Evolutionary conservation across 2,797 vertebrate species (phyloP).

Genomic region (Ctenosaura bakeri): DNA sequence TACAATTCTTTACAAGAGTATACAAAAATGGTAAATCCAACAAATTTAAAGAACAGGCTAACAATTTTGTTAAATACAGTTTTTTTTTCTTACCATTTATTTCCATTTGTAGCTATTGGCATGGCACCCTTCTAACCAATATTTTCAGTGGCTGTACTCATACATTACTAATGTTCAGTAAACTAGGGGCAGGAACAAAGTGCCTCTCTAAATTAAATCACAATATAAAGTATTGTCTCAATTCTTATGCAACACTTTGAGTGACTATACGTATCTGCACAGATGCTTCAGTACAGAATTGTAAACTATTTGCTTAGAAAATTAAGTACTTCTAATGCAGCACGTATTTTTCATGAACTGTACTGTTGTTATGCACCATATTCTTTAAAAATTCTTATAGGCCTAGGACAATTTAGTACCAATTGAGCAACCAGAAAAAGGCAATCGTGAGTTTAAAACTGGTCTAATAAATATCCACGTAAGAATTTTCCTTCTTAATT

Average conservation of each 20-base stretch:
- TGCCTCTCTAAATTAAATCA: neutral
- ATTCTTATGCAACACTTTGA: conserved; percentile 15
- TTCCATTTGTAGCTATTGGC: neutral
- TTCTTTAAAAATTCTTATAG: conserved; percentile 50
- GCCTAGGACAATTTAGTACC: conserved; percentile 35
- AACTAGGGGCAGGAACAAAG: neutral
- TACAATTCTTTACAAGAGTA: conserved; percentile 39
- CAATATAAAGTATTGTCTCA: neutral
- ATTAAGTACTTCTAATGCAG: conserved; percentile 9
- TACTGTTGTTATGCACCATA: conserved; percentile 8
- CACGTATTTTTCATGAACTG: neutral
- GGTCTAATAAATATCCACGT: conserved; percentile 17
- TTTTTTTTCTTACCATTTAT: neutral
- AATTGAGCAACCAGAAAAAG: conserved; percentile 54
- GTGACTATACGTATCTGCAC: conserved; percentile 6
- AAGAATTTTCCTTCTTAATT: neutral
- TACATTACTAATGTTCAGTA: neutral
- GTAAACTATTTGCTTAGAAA: conserved; percentile 17
- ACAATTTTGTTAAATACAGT: neutral
- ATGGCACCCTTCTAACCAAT: neutral
- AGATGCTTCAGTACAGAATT: neutral
- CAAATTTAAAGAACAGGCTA: conserved; percentile 10
- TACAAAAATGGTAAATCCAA: neutral
- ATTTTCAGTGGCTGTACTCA: neutral
- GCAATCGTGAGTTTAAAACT: conserved; percentile 36